These are phyloP conservation scores for Tragelaphus imberbis DNA, from an alignment of 2,113 vertebrate genomes.

Conservation along the genomic window DNA sequence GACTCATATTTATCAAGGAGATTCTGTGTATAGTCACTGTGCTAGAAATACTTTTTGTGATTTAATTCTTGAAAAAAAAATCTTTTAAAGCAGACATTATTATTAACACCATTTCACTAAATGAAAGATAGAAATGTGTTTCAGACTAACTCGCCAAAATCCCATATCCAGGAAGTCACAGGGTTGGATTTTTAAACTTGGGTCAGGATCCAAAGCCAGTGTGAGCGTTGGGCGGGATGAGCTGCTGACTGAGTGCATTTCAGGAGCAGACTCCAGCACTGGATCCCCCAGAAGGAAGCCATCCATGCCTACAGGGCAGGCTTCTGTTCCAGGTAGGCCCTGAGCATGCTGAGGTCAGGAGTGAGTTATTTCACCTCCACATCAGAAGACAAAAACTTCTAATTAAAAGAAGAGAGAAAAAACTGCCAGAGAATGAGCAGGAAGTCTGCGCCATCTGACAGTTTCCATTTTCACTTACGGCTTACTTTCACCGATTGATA, in stretches of 20 bases:
- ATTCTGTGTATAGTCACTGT: background rate
- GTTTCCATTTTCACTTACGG: slow-evolving; percentile 78
- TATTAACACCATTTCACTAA: background rate
- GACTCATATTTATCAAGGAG: background rate
- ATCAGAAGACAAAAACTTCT: slow-evolving; percentile 74
- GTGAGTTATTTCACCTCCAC: slow-evolving; percentile 71
- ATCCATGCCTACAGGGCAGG: background rate
- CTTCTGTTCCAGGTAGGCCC: background rate
- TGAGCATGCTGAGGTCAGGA: slow-evolving; percentile 18
- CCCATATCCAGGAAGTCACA: background rate
- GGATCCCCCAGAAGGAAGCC: background rate
- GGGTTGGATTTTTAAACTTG: background rate
- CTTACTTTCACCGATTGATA: slow-evolving; percentile 67
- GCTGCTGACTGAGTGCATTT: background rate
- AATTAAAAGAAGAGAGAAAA: slow-evolving; percentile 64
- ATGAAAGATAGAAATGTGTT: background rate
- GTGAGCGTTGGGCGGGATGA: background rate
- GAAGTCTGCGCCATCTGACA: slow-evolving; percentile 70
- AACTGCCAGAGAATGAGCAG: slow-evolving; percentile 61
- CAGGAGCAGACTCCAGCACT: background rate
- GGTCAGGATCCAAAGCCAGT: background rate
- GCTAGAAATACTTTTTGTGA: background rate
- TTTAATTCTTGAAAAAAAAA: background rate
- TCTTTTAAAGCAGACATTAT: background rate
- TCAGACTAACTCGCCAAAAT: background rate